Evolutionary conservation across 2,113 vertebrate genomes (phyloP), one percentile per base, ranked within the genome.

Genomic region (Callipepla californica): DNA sequence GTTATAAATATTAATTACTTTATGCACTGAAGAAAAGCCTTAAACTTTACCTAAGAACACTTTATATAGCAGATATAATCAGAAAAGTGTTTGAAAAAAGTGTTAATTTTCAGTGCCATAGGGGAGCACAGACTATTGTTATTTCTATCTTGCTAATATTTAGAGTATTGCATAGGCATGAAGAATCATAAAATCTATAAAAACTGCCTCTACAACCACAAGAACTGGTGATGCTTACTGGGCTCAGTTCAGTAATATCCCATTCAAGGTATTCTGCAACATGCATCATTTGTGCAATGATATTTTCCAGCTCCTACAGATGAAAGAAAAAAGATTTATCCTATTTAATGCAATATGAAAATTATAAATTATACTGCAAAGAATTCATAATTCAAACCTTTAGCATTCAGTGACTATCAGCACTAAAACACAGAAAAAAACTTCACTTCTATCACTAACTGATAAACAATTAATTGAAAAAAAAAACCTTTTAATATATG

Each of bases 191-290:
- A 55, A 74, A 44, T 48, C 3, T 76, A 42, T 63, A 65, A 57
- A 92, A 3, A 6, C 6, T 32, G 19, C 51, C 51, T 67, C 65
- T 55, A 78, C 16, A 10, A 65, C 70, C 23, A 68, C 30, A 80
- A 80, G 65, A 87, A 45, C 28, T 45, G 73, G 26, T 67, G 30
- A 84, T 94, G 91, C 98, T 97, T 98, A 99, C 98, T 73, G 98
- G 98, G 85, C 98, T 98, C 42, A 99, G 98, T 91, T 99, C 98
- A 5, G 98, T 99, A 94, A 99, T 97, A 92, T 98, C 98, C 98
- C 98, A 99, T 84, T 98, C 98, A 36, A 99, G 98, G 94, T 98
- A 99, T 90, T 98, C 98, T 48, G 98, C 98, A 23, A 98, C 98
- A 32, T 98, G 98, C 98, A 98, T 98, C 98, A 98, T 98, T 92